These are phyloP conservation scores for Globodera ellingtonae DNA, from an alignment of 1,140 invertebrate genomes.

Conservation along the genomic window DNA sequence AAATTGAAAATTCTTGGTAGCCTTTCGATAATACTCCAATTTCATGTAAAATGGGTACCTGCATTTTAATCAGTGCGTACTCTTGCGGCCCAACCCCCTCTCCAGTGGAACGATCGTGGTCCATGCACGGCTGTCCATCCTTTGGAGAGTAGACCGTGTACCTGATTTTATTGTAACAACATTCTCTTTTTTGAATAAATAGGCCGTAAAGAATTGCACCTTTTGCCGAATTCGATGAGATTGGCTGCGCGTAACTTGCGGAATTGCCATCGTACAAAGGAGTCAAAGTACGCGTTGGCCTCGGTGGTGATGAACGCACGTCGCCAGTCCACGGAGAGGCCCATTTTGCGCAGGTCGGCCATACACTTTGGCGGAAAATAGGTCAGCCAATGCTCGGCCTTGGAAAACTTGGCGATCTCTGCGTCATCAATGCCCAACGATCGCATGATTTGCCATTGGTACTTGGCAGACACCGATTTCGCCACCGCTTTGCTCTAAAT, in stretches of 20 bases:
- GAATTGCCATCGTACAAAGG: slow-evolving; percentile 97
- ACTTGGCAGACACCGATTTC: slow-evolving; percentile 84
- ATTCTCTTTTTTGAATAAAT: background rate
- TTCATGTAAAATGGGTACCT: slow-evolving; percentile 69
- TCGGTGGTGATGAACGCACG: slow-evolving; percentile 96
- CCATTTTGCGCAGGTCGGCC: slow-evolving; percentile 83
- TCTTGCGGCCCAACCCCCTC: slow-evolving; percentile 97
- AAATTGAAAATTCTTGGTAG: background rate
- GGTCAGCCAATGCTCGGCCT: slow-evolving; percentile 86
- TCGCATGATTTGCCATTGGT: slow-evolving; percentile 99
- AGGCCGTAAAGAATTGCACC: slow-evolving; percentile 65
- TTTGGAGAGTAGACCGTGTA: slow-evolving; percentile 95
- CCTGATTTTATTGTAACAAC: slow-evolving; percentile 59
- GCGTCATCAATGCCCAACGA: slow-evolving; percentile 83
- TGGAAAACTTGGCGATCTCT: slow-evolving; percentile 89
- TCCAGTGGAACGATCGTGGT: slow-evolving; percentile 91
- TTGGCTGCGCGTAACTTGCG: slow-evolving; percentile 81
- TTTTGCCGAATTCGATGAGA: slow-evolving; percentile 93
- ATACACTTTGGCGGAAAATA: slow-evolving; percentile 92
- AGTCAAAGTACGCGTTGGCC: slow-evolving; percentile 95
- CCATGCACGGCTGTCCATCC: slow-evolving; percentile 98
- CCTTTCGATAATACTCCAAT: background rate
- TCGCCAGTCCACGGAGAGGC: slow-evolving; percentile 91
- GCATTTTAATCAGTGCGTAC: slow-evolving; percentile 95
- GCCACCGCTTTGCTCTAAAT: slow-evolving; percentile 79